Evolutionary conservation across 2,113 vertebrate genomes (phyloP).

Genomic region (Pithys albifrons): DNA sequence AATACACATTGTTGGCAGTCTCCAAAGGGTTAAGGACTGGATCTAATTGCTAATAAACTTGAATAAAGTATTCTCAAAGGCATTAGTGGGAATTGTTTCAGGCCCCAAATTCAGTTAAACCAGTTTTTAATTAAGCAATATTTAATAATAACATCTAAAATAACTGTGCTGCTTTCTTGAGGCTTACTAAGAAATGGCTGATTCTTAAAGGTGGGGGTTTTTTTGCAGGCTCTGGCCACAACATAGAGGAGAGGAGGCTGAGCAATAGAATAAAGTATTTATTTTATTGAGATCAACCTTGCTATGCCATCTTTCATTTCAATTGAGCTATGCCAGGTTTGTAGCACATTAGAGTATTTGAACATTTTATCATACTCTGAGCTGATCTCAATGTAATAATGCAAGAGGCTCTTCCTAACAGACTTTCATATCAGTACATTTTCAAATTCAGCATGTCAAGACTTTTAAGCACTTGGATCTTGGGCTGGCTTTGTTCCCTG

Average conservation of each 20-base stretch:
- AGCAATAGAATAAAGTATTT: not conserved
- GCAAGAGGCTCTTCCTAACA: not conserved
- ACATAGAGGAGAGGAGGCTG: not conserved
- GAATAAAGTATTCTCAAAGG: not conserved
- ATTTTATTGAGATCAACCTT: not conserved
- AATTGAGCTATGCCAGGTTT: not conserved
- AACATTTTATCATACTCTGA: not conserved
- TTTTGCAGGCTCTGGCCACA: not conserved
- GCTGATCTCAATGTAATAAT: not conserved
- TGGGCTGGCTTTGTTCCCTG: not conserved
- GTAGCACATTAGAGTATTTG: not conserved
- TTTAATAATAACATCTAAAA: conserved; percentile 24
- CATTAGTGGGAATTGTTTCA: conserved; percentile 14
- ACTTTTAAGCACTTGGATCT: not conserved
- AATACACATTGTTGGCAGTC: not conserved
- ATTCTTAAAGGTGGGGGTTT: not conserved
- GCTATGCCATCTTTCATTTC: not conserved
- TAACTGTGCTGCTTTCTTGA: not conserved
- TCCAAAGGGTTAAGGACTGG: conserved; percentile 39
- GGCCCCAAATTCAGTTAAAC: not conserved
- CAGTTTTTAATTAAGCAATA: conserved; percentile 45
- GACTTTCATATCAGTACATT: not conserved
- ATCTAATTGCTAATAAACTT: conserved; percentile 40
- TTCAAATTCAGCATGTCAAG: not conserved
- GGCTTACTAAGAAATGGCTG: not conserved